A percentile compares a stretch with the other conserved stretches of the same genome.
Evolutionary conservation across 2,888 invertebrate species (phyloP).

Genomic region (Cheilosia pagana): DNA sequence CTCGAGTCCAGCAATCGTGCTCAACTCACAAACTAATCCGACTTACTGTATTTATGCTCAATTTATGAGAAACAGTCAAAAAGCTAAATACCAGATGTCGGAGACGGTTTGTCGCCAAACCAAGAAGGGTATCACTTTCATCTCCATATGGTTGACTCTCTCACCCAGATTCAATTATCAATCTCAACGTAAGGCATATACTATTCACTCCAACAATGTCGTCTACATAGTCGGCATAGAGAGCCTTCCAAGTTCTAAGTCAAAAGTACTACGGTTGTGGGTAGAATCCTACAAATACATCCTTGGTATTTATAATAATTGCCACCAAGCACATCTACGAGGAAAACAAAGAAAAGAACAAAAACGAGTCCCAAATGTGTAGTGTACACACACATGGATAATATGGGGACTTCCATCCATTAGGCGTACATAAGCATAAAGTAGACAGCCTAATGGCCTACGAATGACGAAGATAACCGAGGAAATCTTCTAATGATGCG

Average conservation of each 20-base stretch:
- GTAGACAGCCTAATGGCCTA: constrained; percentile 19
- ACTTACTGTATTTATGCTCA: too few relatives aligned
- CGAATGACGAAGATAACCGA: constrained; percentile 17
- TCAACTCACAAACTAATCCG: too few relatives aligned
- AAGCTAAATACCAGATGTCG: too few relatives aligned
- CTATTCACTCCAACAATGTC: not conserved
- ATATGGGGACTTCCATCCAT: constrained; percentile 40
- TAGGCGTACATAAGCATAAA: constrained; percentile 33
- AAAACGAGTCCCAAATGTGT: not conserved
- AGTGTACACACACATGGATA: not conserved
- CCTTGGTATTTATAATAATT: constrained; percentile 34
- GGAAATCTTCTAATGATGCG: constrained; percentile 19
- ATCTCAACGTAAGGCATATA: not conserved
- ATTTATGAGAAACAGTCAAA: too few relatives aligned
- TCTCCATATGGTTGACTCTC: not conserved
- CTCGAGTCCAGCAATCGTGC: too few relatives aligned
- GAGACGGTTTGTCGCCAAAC: not conserved
- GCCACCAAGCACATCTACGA: constrained; percentile 3
- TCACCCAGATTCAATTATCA: constrained; percentile 1
- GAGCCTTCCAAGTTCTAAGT: not conserved
- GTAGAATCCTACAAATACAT: too few relatives aligned
- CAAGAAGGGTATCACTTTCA: too few relatives aligned
- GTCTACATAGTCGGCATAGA: not conserved
- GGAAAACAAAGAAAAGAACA: not conserved
- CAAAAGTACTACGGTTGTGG: not conserved